phyloP scores from a whole-genome alignment of 2,797 vertebrate species.

The Eidolon dupreanum region DNA sequence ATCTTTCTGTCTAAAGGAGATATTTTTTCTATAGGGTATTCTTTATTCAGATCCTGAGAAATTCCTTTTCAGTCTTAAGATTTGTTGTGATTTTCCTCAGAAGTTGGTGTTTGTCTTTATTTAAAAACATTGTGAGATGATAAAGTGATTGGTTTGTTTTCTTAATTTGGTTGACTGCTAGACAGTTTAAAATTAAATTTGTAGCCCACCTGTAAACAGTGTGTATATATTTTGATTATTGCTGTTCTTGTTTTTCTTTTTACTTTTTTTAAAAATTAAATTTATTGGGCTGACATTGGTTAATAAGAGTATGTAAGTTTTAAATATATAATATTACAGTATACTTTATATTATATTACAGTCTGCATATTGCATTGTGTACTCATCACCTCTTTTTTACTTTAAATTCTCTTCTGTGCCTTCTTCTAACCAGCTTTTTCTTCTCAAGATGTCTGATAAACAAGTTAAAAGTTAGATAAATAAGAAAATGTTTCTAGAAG shows the following conservation, averaged over 20 bases:
- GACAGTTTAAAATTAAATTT: constrained; percentile 47
- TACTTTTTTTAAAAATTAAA: background rate
- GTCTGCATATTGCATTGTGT: background rate
- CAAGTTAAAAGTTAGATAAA: constrained; percentile 10
- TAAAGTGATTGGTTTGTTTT: constrained; percentile 16
- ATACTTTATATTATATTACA: too few species aligned
- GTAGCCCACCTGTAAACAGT: background rate
- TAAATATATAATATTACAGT: background rate
- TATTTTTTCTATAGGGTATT: background rate
- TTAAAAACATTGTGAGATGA: background rate
- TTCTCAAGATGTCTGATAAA: background rate
- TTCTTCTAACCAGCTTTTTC: background rate
- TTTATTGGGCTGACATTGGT: background rate
- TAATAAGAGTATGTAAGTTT: background rate
- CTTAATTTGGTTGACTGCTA: constrained; percentile 8
- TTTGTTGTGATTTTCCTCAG: constrained; percentile 38
- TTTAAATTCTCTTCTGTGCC: background rate
- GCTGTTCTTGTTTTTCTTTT: background rate
- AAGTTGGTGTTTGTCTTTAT: background rate
- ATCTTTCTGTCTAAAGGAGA: background rate
- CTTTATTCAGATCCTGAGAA: background rate
- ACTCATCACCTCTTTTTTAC: background rate
- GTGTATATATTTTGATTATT: background rate
- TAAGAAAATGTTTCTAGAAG: constrained; percentile 1
- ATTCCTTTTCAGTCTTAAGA: background rate